Conservation (phyloP, 2,888 invertebrate species). For the Lottia scabra region DNA sequence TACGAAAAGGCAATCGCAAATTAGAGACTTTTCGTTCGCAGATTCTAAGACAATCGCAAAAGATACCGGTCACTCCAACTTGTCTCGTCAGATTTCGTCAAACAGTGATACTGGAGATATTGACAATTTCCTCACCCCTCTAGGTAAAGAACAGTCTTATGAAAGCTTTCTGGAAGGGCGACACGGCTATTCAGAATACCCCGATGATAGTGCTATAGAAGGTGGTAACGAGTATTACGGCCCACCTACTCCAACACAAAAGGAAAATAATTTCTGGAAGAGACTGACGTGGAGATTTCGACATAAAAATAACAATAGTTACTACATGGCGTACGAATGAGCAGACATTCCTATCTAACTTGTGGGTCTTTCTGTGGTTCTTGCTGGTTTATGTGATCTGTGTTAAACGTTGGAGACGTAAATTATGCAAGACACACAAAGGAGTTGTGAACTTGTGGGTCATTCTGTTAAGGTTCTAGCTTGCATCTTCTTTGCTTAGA, state of each 20-base stretch:
- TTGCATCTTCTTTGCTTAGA: no score
- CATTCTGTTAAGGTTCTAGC: no score
- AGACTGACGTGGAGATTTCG: neutral
- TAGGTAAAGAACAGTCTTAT: neutral
- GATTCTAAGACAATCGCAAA: neutral
- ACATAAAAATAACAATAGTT: neutral
- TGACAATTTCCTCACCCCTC: neutral
- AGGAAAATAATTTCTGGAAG: neutral
- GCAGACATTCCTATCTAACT: no score
- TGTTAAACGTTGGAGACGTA: no score
- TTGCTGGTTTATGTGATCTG: no score
- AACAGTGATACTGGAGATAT: neutral
- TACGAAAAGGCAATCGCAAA: neutral
- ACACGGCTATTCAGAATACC: neutral
- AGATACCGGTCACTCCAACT: neutral
- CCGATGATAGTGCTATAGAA: neutral
- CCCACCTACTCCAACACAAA: neutral
- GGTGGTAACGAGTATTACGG: neutral
- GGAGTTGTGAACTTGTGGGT: no score
- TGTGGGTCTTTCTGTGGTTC: no score
- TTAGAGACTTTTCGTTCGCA: neutral
- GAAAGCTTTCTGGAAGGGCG: neutral
- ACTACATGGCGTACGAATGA: neutral
- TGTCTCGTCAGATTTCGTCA: neutral
- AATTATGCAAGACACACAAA: no score